Conservation (phyloP, 2,797 vertebrate genomes). For the Arrhamphus sclerolepis region DNA sequence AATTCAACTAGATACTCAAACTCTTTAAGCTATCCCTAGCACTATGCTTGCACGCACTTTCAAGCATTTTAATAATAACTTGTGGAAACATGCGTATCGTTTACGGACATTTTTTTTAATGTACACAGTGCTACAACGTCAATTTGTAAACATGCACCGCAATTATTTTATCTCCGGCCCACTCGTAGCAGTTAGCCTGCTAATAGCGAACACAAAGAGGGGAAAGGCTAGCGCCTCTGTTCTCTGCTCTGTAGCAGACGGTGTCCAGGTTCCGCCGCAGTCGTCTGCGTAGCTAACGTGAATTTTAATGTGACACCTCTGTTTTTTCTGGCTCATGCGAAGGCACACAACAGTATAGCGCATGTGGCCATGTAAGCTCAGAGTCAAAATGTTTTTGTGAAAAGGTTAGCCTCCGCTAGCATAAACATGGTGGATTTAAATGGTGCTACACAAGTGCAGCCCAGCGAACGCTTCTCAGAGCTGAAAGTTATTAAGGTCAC, state of each 20-base stretch:
- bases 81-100: neutral
- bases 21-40: neutral
- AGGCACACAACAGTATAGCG: neutral
- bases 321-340: accelerated
- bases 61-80: neutral
- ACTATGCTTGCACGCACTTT: neutral
- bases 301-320: neutral
- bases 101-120: neutral
- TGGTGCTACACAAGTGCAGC: conserved; percentile 45
- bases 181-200: conserved; percentile 65
- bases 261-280: conserved; percentile 38
- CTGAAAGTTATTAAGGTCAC: neutral
- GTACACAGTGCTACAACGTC: conserved; percentile 11
- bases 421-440: conserved; percentile 58
- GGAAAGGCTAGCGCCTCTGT: conserved; percentile 56
- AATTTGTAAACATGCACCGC: conserved; percentile 66
- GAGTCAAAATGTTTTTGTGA: conserved; percentile 20
- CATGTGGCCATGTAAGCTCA: neutral
- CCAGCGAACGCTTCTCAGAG: conserved; percentile 8
- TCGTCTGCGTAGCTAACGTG: neutral
- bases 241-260: conserved; percentile 40
- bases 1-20: conserved; percentile 18
- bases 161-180: conserved; percentile 63
- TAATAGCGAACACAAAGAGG: conserved; percentile 77
- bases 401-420: conserved; percentile 41